Conservation (phyloP, 2,888 invertebrate species). For the Hypolimnas misippus region DNA sequence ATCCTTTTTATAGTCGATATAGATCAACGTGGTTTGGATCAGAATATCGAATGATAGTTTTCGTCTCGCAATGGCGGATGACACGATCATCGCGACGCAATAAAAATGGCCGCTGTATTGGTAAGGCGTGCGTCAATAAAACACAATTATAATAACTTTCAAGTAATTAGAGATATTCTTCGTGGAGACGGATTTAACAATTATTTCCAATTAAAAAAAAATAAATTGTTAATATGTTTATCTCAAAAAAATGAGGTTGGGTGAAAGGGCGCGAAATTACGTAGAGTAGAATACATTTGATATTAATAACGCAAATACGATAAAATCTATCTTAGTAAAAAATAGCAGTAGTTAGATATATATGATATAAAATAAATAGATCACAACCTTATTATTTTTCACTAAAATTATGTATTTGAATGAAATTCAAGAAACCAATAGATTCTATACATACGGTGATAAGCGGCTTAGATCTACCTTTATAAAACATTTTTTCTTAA, state of each 20-base stretch:
- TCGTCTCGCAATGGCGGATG: constrained; percentile 81
- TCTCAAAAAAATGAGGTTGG: constrained; percentile 37
- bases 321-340: not conserved
- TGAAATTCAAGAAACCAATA: constrained; percentile 16
- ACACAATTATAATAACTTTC: constrained; percentile 56
- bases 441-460: constrained; percentile 22
- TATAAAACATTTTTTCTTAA: not conserved
- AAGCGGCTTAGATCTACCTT: constrained; percentile 25
- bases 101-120: constrained; percentile 83
- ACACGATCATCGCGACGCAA: constrained; percentile 83
- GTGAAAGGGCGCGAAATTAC: constrained; percentile 84
- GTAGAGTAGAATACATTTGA: constrained; percentile 48
- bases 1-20: constrained; percentile 49
- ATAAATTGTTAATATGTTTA: constrained; percentile 19
- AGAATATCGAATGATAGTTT: constrained; percentile 63
- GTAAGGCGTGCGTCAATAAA: constrained; percentile 82
- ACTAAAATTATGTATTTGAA: not conserved
- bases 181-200: not conserved
- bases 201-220: constrained; percentile 28
- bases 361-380: not conserved
- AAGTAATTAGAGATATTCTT: constrained; percentile 9
- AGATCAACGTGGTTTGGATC: constrained; percentile 59
- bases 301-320: constrained; percentile 23
- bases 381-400: not conserved
- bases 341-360: too few species aligned